A percentile compares a stretch with the other conserved stretches of the same genome.
Conservation (phyloP, 2,113 vertebrate species). For the Epinephelus lanceolatus region DNA sequence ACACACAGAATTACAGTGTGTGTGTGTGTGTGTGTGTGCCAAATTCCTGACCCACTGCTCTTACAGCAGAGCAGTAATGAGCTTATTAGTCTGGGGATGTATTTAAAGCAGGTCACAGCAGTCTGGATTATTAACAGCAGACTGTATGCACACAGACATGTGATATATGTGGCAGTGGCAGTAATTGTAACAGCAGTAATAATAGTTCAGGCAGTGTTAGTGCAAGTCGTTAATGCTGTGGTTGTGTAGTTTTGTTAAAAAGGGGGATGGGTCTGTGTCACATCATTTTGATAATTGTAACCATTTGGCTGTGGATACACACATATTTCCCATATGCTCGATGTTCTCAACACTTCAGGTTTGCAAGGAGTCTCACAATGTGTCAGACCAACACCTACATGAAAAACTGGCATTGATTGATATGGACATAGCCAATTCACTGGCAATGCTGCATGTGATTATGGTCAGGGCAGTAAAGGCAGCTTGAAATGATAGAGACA, state of each 20-base stretch:
- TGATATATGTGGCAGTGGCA: constrained; percentile 39
- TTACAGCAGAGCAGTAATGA: constrained; percentile 52
- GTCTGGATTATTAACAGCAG: constrained; percentile 55
- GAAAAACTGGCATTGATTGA: neutral
- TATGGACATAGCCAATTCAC: too few relatives aligned
- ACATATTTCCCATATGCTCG: neutral
- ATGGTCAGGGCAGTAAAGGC: too few relatives aligned
- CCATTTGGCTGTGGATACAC: constrained; percentile 1
- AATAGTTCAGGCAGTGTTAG: neutral
- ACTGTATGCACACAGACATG: constrained; percentile 42
- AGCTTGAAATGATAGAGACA: too few relatives aligned
- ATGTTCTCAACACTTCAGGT: neutral
- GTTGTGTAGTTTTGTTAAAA: constrained; percentile 22
- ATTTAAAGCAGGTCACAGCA: constrained; percentile 57
- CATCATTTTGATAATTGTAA: constrained; percentile 20
- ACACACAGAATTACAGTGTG: constrained; percentile 1
- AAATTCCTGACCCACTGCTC: constrained; percentile 43
- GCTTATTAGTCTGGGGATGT: constrained; percentile 64
- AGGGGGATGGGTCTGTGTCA: neutral
- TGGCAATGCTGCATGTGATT: neutral
- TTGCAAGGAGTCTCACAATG: neutral
- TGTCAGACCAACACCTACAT: neutral
- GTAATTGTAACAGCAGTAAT: constrained; percentile 30
- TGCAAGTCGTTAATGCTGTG: constrained; percentile 3
- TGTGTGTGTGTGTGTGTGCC: constrained; percentile 11